Conservation (phyloP, 2,888 invertebrate species). For the Eurytoma adleriae region DNA sequence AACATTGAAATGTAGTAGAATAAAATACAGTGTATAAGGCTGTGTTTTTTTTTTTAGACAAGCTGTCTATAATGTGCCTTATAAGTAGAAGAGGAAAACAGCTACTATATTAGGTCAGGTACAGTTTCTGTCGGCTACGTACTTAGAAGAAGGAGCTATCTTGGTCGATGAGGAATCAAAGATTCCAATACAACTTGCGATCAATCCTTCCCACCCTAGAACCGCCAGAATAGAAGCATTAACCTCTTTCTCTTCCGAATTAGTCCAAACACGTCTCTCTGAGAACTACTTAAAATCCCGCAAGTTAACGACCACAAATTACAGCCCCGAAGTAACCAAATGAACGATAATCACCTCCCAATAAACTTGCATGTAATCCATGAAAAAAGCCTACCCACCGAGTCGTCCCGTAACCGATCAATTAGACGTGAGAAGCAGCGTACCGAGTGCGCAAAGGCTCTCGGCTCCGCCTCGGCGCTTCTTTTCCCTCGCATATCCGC, state of each 20-base stretch:
- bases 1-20: no score
- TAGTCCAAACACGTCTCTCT: neutral
- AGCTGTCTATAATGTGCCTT: neutral
- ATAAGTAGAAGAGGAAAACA: neutral
- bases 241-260: neutral
- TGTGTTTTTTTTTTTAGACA: neutral
- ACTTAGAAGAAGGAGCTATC: neutral
- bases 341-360: neutral
- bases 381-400: no score
- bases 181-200: neutral
- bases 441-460: no score
- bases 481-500: no score
- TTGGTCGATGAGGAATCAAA: conserved; percentile 38
- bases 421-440: no score
- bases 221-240: neutral
- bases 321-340: neutral
- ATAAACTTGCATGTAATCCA: no score
- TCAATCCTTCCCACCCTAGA: conserved; percentile 6
- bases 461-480: no score
- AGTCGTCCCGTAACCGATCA: no score
- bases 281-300: neutral
- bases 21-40: no score
- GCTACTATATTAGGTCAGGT: conserved; percentile 22
- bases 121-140: neutral
- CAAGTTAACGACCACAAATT: neutral